A percentile compares a stretch with the other conserved stretches of the same genome.
Conservation (phyloP, 23 tunicate species). For the Clavelina lepadiformis region DNA sequence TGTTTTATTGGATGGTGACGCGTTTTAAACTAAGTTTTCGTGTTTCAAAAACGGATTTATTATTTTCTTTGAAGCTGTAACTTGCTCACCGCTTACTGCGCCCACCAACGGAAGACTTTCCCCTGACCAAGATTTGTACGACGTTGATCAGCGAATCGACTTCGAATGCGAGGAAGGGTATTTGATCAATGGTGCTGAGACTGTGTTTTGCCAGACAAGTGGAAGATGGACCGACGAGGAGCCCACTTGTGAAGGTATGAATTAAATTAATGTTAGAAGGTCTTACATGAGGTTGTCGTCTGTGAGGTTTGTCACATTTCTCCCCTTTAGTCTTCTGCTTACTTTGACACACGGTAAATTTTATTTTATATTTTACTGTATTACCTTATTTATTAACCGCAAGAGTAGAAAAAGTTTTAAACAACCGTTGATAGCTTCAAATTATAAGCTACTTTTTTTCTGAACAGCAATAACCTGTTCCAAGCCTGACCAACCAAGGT, state of each 20-base stretch:
- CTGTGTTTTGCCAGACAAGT: background rate
- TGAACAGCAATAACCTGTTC: no score
- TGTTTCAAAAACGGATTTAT: background rate
- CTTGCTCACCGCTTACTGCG: conserved; percentile 5
- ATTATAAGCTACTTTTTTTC: no score
- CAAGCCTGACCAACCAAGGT: no score
- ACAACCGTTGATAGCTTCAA: no score
- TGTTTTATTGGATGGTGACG: background rate
- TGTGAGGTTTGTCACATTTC: no score
- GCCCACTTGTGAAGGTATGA: conserved; percentile 40
- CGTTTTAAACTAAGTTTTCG: background rate
- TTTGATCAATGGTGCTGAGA: conserved; percentile 2
- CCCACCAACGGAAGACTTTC: conserved; percentile 10
- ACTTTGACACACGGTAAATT: no score
- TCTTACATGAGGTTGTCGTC: no score
- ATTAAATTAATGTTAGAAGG: no score
- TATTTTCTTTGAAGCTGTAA: conserved; percentile 6
- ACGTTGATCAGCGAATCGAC: background rate
- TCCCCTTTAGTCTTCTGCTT: no score
- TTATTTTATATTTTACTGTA: no score
- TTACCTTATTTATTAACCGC: no score
- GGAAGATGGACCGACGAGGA: background rate
- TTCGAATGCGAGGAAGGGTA: conserved; percentile 20
- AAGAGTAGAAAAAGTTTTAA: no score
- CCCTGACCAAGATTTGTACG: conserved; percentile 1